These are phyloP conservation scores for Ctena decussata DNA, from an alignment of 2,888 invertebrate species.

Conservation along the genomic window DNA sequence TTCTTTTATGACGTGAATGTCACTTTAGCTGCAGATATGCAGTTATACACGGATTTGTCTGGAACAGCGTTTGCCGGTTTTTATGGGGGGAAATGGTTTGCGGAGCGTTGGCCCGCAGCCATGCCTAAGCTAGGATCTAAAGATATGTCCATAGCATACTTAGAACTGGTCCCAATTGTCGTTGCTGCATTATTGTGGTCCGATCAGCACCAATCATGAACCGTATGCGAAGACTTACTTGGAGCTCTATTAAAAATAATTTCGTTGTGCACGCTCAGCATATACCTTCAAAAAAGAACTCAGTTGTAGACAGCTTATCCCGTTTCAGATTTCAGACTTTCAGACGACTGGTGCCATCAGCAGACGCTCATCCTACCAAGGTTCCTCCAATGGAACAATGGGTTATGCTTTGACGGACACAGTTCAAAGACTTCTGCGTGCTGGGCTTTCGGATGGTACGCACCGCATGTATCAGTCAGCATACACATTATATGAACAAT, in stretches of 20 bases:
- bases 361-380: slow-evolving; percentile 18
- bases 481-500: not conserved
- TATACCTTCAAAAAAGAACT: slow-evolving; percentile 23
- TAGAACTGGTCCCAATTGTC: slow-evolving; percentile 41
- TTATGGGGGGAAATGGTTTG: slow-evolving; percentile 43
- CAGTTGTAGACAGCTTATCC: slow-evolving; percentile 43
- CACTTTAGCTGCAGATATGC: slow-evolving; percentile 30
- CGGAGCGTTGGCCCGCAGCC: slow-evolving; percentile 33
- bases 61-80: slow-evolving; percentile 22
- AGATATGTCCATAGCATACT: not conserved
- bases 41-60: slow-evolving; percentile 40
- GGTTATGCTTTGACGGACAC: not conserved
- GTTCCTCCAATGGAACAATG: not conserved
- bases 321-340: slow-evolving; percentile 41
- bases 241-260: slow-evolving; percentile 17
- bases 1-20: slow-evolving; percentile 45
- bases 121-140: not conserved
- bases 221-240: slow-evolving; percentile 31
- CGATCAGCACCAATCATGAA: slow-evolving; percentile 36
- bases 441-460: not conserved
- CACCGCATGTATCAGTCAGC: not conserved
- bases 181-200: slow-evolving; percentile 30
- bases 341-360: slow-evolving; percentile 23
- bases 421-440: slow-evolving; percentile 5
- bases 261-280: slow-evolving; percentile 33